Evolutionary conservation across 2,888 invertebrate genomes (phyloP).

Genomic region (Glaucopsyche alexis): DNA sequence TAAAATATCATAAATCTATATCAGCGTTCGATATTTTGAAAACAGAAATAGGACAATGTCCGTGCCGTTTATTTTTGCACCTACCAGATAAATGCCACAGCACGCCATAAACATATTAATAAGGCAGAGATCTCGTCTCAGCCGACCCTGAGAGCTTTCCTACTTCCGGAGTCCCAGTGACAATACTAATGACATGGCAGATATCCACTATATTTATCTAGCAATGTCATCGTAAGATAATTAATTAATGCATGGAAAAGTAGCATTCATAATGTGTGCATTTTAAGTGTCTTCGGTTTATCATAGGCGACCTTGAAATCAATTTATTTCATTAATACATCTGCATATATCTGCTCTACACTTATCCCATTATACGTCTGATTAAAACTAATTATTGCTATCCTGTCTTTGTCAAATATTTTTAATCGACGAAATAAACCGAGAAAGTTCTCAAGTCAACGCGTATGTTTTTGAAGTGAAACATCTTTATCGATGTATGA

Average conservation of each 20-base stretch:
- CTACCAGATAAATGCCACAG: constrained; percentile 17
- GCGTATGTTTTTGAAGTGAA: too few relatives aligned
- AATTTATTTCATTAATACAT: neutral
- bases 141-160: constrained; percentile 63
- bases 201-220: constrained; percentile 33
- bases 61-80: constrained; percentile 31
- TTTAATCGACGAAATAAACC: too few relatives aligned
- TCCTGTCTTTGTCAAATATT: too few relatives aligned
- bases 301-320: neutral
- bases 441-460: too few relatives aligned
- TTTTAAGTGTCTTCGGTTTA: neutral
- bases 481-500: too few relatives aligned
- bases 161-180: constrained; percentile 65
- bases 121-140: constrained; percentile 45
- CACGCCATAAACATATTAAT: constrained; percentile 39
- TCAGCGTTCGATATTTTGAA: neutral
- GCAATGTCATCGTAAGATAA: constrained; percentile 33
- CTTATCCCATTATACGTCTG: neutral
- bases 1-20: neutral
- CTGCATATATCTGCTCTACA: too few relatives aligned
- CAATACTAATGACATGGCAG: constrained; percentile 59
- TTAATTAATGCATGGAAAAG: constrained; percentile 35
- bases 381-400: neutral
- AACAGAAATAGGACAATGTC: constrained; percentile 29
- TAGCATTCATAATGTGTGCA: constrained; percentile 19